phyloP scores from a whole-genome alignment of 2,113 vertebrate genomes.

The Equus przewalskii region DNA sequence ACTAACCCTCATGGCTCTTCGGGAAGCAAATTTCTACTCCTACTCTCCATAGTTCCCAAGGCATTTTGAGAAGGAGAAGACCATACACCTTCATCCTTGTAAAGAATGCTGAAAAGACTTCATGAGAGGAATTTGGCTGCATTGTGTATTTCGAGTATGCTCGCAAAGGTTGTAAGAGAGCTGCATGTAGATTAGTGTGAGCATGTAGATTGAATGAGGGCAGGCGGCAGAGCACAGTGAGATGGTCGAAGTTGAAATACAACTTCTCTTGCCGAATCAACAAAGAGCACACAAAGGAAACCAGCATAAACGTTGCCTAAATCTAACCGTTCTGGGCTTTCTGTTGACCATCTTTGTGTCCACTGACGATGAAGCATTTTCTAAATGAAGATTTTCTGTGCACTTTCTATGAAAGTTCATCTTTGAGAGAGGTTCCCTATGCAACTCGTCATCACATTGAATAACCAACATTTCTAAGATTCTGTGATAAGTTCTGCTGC shows the following conservation, averaged over 20 bases:
- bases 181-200: accelerated
- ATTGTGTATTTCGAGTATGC: not conserved
- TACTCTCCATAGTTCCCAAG: not conserved
- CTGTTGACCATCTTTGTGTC: not conserved
- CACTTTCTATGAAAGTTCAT: not conserved
- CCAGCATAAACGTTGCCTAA: not conserved
- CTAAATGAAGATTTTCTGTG: not conserved
- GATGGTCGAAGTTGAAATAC: not conserved
- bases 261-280: not conserved
- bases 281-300: not conserved
- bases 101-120: not conserved
- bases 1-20: not conserved
- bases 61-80: not conserved
- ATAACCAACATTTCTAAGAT: not conserved
- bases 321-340: not conserved
- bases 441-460: not conserved
- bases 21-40: not conserved
- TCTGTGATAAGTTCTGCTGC: not conserved
- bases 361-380: not conserved
- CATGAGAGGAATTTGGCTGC: not conserved
- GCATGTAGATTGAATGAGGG: too few species aligned
- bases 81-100: not conserved
- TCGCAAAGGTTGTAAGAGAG: not conserved
- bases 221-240: not conserved
- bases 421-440: not conserved